Conservation (phyloP, 2,888 invertebrate genomes). For the Spilosoma lubricipeda region DNA sequence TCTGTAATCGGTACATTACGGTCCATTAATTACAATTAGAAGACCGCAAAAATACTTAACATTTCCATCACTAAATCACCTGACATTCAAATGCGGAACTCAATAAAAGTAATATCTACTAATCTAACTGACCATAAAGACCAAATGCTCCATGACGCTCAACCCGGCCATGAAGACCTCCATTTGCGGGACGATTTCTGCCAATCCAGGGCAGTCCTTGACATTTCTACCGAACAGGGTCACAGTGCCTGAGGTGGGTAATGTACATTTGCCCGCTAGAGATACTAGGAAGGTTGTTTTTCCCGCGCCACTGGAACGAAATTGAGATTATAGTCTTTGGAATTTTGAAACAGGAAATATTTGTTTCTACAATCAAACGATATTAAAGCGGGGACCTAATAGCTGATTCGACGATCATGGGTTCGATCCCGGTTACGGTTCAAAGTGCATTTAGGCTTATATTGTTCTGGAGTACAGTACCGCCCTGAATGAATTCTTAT, state of each 20-base stretch:
- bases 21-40: neutral
- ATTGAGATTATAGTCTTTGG: neutral
- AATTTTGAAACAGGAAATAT: neutral
- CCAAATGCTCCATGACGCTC: constrained; percentile 89
- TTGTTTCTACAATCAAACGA: neutral
- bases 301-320: constrained; percentile 82
- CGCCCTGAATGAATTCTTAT: no score
- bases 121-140: constrained; percentile 86
- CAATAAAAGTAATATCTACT: constrained; percentile 17
- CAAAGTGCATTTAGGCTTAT: no score
- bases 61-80: constrained; percentile 2
- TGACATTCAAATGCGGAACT: constrained; percentile 39
- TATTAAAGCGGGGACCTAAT: no score
- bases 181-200: constrained; percentile 88
- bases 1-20: neutral
- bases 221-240: constrained; percentile 79
- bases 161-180: constrained; percentile 88
- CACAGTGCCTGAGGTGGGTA: constrained; percentile 76
- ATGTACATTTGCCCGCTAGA: constrained; percentile 82
- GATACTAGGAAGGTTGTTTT: constrained; percentile 86
- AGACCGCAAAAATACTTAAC: neutral
- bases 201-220: constrained; percentile 70
- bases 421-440: no score
- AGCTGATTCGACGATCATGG: no score
- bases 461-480: no score